A percentile compares a stretch with the other conserved stretches of the same genome.
phyloP scores from a whole-genome alignment of 2,888 invertebrate genomes.

The Sphaerophoria rueppellii region DNA sequence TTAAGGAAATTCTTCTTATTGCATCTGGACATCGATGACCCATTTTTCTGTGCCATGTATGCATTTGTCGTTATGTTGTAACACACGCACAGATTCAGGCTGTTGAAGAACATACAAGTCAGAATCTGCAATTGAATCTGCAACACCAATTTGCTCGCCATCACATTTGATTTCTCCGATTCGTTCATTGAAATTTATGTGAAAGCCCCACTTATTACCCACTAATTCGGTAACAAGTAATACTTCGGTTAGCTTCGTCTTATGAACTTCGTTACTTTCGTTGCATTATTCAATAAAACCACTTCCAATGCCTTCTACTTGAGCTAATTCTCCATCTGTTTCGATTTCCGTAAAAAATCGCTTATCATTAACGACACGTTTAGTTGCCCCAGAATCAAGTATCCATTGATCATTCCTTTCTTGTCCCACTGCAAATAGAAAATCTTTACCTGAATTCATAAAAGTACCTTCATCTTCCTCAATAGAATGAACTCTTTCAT shows the following conservation, averaged over 20 bases:
- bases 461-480: not conserved
- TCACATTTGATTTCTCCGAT: constrained; percentile 38
- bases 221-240: not conserved
- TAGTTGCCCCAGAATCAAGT: constrained; percentile 6
- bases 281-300: constrained; percentile 7
- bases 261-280: not conserved
- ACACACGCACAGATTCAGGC: no score
- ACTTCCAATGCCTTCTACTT: constrained; percentile 27
- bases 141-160: no score
- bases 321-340: not conserved
- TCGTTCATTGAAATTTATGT: not conserved
- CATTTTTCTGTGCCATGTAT: not conserved
- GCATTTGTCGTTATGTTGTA: not conserved
- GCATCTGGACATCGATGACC: not conserved
- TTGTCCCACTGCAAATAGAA: not conserved
- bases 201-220: not conserved
- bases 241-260: not conserved
- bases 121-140: no score
- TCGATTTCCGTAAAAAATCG: constrained; percentile 1
- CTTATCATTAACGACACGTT: not conserved
- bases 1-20: constrained; percentile 33
- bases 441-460: not conserved
- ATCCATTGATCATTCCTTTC: not conserved
- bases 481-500: not conserved
- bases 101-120: no score